Base-by-base conservation (phyloP, 2,113 vertebrate species). In the Oenanthe melanoleuca region DNA sequence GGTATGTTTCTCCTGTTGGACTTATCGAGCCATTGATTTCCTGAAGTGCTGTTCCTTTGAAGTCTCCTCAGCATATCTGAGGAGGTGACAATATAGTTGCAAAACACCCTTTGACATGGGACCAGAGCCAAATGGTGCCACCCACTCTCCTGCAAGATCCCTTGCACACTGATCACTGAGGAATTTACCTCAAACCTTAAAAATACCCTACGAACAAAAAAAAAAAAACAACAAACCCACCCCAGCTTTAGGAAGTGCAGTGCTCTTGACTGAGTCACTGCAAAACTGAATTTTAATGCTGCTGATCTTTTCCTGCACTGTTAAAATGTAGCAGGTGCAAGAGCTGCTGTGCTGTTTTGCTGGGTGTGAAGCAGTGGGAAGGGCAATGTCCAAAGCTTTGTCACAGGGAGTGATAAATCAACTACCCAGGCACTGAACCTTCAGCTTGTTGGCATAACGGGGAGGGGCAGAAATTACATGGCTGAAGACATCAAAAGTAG, bases 231-330 rank as follows among this genome's bases (percentile, higher is more conserved):
- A 14, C 45, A 55, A 31, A 10, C 2, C 5, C 23, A 11, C 23
- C 31, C 9, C 16, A 22, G 22, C 55, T 94, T 55, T 67, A 61
- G 66, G 42, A 83, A 83, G 9, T 17, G 33, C n/a, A 29, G 16
- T 29, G 34, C 26, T 89, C 38, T 75, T 59, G 12, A 42, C 7
- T 40, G 40, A 88, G 25, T 72, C 17, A 34, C 59, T 72, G 42
- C n/a, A 86, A 82, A 89, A 28, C 29, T 24, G 33, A 63, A 18
- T 65, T 92, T 91, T 77, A 65, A 55, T 15, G 8, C 61, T 67
- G 38, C 0, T 0, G 5, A 26, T 66, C 34, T 83, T 55, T 83
- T 59, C 31, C n/a, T 3, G 6, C 31, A 15, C 33, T 70, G 3
- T 69, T 71, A n/a, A 93, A 89, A 78, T 29, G 8, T 0, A 2